A percentile compares a stretch with the other conserved stretches of the same genome.
These are phyloP conservation scores for Centropus bengalensis DNA, from an alignment of 2,113 vertebrate genomes.

Conservation along the genomic window DNA sequence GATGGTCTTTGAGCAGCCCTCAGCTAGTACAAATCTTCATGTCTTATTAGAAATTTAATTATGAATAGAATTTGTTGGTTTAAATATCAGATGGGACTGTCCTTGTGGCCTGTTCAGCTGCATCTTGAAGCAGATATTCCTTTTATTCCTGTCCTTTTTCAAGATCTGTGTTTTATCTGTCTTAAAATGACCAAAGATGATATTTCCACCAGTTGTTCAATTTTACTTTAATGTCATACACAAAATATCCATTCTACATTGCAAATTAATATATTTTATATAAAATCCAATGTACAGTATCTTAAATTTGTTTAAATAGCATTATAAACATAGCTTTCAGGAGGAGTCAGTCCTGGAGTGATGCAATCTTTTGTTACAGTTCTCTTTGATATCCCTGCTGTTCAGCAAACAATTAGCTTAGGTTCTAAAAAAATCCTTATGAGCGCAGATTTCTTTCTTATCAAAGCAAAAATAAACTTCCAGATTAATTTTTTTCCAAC, in stretches of 20 bases:
- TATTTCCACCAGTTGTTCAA: background rate
- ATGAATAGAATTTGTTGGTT: background rate
- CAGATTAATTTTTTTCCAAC: background rate
- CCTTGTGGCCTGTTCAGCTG: background rate
- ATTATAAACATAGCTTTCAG: conserved; percentile 50
- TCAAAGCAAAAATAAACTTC: background rate
- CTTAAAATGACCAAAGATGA: conserved; percentile 35
- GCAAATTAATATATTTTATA: conserved; percentile 63
- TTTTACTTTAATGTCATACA: conserved; percentile 67
- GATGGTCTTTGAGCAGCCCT: background rate
- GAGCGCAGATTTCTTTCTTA: background rate
- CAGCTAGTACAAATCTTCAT: background rate
- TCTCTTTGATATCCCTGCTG: conserved; percentile 36
- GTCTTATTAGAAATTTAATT: background rate
- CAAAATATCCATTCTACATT: conserved; percentile 61
- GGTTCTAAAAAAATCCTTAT: background rate
- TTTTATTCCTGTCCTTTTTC: background rate
- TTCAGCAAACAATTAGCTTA: background rate
- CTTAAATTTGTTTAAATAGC: conserved; percentile 78
- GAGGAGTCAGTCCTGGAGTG: conserved; percentile 32
- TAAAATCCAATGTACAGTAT: conserved; percentile 69
- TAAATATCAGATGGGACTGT: background rate
- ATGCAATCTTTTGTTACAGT: conserved; percentile 7
- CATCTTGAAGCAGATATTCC: background rate
- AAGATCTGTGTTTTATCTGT: background rate